Base-by-base conservation (phyloP, 2,888 invertebrate genomes). In the Cordilura impudica region DNA sequence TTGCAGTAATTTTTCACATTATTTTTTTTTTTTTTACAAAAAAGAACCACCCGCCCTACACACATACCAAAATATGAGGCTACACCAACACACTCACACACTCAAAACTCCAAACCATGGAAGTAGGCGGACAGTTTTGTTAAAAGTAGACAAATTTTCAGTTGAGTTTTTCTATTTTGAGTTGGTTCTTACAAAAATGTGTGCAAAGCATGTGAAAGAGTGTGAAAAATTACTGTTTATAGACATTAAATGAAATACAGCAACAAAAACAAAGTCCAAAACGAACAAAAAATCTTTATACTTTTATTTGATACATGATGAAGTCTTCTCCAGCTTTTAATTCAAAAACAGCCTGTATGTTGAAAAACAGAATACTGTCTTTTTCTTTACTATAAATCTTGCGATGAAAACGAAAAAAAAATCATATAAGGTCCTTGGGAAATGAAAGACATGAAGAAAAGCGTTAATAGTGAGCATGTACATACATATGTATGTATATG, bases 221-320 rank as follows among this genome's bases (percentile, higher is more conserved):
- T 81, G 80, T 81, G 80, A 81, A 81, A 81, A 77, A 81, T 81
- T 72, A 66, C 67, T 81, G 80, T 81, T 77, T 73, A 81, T 77
- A 77, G 72, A 69, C 69, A 60, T 72, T 72, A 66, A 66, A 72
- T 47, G 35, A 66, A 77, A 58, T 53, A 77, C 51, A 74, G 18
- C 53, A 72, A 26, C 56, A 73, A 60, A 39, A 45, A 45, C 69
- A 43, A 45, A 23, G 10, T 61, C 14, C 35, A 35, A 29, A 67
- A 2, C n/a, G 26, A 58, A 58, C 49, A 54, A 43, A 49, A 67
- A 53, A 4, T 19, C 10, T n/a, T n/a, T 29, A 51, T 10, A 51
- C 26, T 43, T 51, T 67, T 58, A 51, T 70, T 75, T 70, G 73
- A 66, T 65, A 66, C 73, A 66, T 58, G 31, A 49, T 29, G 23